phyloP scores from a whole-genome alignment of 1,140 invertebrate genomes.

The Anoplolepis gracilipes region DNA sequence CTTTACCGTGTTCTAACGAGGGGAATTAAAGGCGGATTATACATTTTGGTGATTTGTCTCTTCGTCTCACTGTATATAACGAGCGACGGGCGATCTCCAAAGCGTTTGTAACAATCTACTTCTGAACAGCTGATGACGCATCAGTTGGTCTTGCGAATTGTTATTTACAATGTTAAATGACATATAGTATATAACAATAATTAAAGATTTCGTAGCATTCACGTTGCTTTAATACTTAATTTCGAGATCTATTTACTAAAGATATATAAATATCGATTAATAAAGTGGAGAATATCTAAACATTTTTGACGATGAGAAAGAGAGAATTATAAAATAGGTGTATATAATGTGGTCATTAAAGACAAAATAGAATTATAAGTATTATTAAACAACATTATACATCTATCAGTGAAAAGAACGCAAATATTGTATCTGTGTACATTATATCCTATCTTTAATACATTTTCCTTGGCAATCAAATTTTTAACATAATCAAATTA shows the following conservation, averaged over 20 bases:
- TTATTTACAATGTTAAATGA: conserved; percentile 18
- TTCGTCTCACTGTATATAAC: conserved; percentile 40
- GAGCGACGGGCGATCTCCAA: conserved; percentile 10
- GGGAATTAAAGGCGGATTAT: conserved; percentile 49
- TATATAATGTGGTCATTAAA: neutral
- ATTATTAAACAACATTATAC: neutral
- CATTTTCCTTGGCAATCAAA: neutral
- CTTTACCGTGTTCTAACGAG: conserved; percentile 63
- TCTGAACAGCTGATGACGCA: conserved; percentile 3
- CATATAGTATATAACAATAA: neutral
- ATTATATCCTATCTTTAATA: neutral
- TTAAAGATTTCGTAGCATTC: conserved; percentile 10
- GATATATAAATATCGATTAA: neutral
- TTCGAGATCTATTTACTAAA: neutral
- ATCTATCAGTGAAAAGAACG: neutral
- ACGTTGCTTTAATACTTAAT: neutral
- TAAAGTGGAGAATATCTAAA: neutral
- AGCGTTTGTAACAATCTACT: conserved; percentile 14
- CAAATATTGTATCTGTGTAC: neutral
- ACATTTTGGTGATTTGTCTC: conserved; percentile 25
- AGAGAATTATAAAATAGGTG: neutral
- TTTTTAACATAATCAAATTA: neutral
- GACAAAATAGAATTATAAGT: neutral
- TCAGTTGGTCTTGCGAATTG: neutral
- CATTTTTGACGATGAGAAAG: neutral